Conservation (phyloP, 2,113 vertebrate genomes). For the Gobio gobio region DNA sequence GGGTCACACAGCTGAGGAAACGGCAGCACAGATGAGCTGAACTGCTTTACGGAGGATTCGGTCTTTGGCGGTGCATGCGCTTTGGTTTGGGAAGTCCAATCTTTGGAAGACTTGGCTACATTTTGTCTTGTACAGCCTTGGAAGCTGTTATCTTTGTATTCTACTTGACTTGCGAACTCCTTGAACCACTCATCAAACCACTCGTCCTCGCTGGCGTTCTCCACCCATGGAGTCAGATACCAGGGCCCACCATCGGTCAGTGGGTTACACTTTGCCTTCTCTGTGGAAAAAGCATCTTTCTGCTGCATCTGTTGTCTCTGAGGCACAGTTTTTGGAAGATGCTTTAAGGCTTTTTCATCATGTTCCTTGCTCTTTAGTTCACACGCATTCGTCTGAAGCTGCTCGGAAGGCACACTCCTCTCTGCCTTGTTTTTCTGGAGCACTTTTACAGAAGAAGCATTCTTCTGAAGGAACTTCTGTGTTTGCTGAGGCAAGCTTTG, state of each 20-base stretch:
- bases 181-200: background rate
- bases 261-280: background rate
- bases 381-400: background rate
- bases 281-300: background rate
- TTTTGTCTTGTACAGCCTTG: background rate
- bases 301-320: background rate
- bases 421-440: background rate
- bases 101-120: background rate
- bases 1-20: background rate
- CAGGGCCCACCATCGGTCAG: background rate
- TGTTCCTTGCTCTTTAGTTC: background rate
- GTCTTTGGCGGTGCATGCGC: background rate
- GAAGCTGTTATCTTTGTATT: background rate
- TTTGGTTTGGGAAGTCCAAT: background rate
- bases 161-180: background rate
- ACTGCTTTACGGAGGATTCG: background rate
- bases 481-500: background rate
- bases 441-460: background rate
- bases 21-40: background rate
- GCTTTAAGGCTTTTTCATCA: background rate
- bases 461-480: background rate
- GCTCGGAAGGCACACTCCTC: background rate
- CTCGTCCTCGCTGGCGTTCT: background rate
- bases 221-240: conserved; percentile 9
- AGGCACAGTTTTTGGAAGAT: background rate